These are phyloP conservation scores for Epinephelus coioides DNA, from an alignment of 2,797 vertebrate genomes.

Conservation along the genomic window DNA sequence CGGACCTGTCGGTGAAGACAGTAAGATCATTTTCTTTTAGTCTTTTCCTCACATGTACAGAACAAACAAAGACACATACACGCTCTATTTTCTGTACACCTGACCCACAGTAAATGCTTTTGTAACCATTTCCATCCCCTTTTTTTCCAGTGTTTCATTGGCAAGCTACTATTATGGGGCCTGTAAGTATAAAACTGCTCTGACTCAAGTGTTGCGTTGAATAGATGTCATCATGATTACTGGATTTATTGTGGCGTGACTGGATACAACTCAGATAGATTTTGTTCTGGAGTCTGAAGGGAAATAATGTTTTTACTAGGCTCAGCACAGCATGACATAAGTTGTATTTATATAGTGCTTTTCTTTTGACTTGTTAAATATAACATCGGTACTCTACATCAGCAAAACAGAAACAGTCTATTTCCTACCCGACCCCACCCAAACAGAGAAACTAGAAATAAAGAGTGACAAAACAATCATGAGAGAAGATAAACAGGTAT, in stretches of 20 bases:
- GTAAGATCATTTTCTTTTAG: conserved; percentile 81
- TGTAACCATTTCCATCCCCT: conserved; percentile 5
- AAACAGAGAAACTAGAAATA: too few species aligned
- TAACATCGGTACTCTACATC: too few species aligned
- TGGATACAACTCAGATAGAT: background rate
- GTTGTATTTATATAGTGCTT: too few species aligned
- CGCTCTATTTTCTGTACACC: background rate
- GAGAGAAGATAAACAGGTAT: too few species aligned
- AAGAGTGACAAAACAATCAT: too few species aligned
- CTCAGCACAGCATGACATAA: background rate
- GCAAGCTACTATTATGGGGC: conserved; percentile 95
- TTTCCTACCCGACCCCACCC: too few species aligned
- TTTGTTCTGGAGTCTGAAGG: too few species aligned
- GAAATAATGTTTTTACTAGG: background rate
- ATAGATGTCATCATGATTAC: too few species aligned
- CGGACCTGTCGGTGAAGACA: conserved; percentile 96
- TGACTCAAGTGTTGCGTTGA: background rate
- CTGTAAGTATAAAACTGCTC: conserved; percentile 76
- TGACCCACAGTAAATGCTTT: background rate
- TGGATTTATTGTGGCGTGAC: background rate
- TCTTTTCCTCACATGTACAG: background rate
- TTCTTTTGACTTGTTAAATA: too few species aligned
- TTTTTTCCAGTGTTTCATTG: conserved; percentile 89
- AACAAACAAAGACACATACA: background rate
- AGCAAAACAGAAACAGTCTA: too few species aligned